Evolutionary conservation across 92 coral and sea anemone species (phyloP).

Genomic region (Siderastrea radians): DNA sequence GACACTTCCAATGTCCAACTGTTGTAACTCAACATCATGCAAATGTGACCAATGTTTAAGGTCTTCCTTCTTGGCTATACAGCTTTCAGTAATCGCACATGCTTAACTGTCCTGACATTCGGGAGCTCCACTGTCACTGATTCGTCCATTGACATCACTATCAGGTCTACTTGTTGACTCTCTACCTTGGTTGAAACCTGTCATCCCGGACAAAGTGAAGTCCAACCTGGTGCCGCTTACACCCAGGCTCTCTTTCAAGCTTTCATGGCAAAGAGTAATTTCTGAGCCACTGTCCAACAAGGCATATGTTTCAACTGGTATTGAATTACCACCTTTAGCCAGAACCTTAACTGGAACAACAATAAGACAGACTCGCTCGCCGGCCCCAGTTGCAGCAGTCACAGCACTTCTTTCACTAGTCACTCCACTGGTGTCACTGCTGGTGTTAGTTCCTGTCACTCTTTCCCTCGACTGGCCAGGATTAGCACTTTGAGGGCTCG

Average conservation of each 20-base stretch:
- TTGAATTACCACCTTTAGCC: constrained; percentile 30
- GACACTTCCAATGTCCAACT: constrained; percentile 35
- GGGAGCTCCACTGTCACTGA: constrained; percentile 54
- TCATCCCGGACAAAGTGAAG: constrained; percentile 74
- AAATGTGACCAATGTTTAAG: constrained; percentile 53
- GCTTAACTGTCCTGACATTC: constrained; percentile 71
- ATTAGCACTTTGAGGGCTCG: neutral
- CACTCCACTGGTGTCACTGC: neutral
- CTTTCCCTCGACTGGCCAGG: neutral
- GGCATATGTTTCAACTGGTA: constrained; percentile 69
- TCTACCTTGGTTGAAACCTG: constrained; percentile 69
- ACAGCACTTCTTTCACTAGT: too few relatives aligned
- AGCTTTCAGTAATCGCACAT: constrained; percentile 66
- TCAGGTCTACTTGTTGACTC: constrained; percentile 54
- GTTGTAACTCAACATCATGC: constrained; percentile 32
- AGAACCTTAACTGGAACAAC: constrained; percentile 79
- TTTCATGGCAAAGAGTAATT: constrained; percentile 77
- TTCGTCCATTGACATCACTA: constrained; percentile 73
- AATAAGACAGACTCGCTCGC: constrained; percentile 75
- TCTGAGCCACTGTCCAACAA: constrained; percentile 76
- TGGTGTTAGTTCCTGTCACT: neutral
- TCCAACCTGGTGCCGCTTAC: constrained; percentile 46
- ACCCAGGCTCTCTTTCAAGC: constrained; percentile 35
- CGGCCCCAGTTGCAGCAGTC: constrained; percentile 73
- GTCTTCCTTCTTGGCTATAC: constrained; percentile 61